These are phyloP conservation scores for Araneus ventricosus DNA, from an alignment of 1,140 invertebrate species.

Conservation along the genomic window DNA sequence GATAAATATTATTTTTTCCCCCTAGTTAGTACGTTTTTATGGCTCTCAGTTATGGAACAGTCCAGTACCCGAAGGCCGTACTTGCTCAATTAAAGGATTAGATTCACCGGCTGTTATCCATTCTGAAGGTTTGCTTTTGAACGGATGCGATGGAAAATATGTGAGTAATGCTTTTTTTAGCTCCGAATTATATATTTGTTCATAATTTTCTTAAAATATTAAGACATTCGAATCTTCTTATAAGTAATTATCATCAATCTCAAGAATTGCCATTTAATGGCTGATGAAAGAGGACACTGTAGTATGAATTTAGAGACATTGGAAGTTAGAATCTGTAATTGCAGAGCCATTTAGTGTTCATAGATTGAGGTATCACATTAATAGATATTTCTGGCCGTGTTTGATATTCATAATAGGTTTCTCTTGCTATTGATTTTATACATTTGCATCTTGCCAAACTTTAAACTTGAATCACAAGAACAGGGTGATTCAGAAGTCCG, in stretches of 20 bases:
- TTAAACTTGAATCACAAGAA: no score
- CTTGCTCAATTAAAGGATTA: constrained; percentile 85
- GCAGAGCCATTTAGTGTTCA: no score
- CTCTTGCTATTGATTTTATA: no score
- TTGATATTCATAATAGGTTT: no score
- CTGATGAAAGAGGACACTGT: no score
- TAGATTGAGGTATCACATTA: no score
- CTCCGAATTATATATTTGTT: background rate
- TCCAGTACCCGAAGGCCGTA: constrained; percentile 76
- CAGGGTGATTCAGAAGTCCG: no score
- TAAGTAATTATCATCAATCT: background rate
- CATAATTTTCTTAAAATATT: background rate
- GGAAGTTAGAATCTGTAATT: no score
- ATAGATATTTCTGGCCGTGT: no score
- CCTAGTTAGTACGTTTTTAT: constrained; percentile 69
- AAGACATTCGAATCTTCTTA: background rate
- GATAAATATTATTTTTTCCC: constrained; percentile 11
- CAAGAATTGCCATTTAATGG: no score
- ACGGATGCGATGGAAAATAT: constrained; percentile 87
- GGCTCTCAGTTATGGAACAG: constrained; percentile 67
- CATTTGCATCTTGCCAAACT: no score
- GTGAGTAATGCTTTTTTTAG: constrained; percentile 82
- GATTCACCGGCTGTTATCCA: constrained; percentile 86
- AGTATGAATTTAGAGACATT: no score
- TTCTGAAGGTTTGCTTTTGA: constrained; percentile 89